A percentile compares a stretch with the other conserved stretches of the same genome.
Conservation (phyloP, 1,140 invertebrate genomes). For the Himalopsyche phryganea region DNA sequence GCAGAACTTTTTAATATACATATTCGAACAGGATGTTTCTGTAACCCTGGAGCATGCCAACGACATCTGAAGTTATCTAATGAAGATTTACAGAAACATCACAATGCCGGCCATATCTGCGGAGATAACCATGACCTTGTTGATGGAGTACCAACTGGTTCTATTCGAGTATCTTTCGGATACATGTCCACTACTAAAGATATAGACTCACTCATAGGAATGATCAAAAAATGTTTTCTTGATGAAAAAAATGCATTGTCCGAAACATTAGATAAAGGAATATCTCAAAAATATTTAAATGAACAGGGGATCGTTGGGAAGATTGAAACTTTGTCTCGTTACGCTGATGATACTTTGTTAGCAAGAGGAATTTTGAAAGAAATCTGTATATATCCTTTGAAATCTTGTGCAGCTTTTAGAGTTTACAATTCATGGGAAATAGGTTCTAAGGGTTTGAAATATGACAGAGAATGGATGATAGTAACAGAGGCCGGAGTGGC, state of each 20-base stretch:
- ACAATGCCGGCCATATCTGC: conserved; percentile 85
- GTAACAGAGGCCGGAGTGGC: conserved; percentile 72
- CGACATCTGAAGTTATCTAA: conserved; percentile 68
- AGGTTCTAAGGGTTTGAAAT: conserved; percentile 71
- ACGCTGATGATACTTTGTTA: conserved; percentile 17
- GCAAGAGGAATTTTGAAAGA: conserved; percentile 45
- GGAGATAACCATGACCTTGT: conserved; percentile 87
- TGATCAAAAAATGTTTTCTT: conserved; percentile 72
- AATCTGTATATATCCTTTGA: conserved; percentile 89
- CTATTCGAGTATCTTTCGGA: conserved; percentile 90
- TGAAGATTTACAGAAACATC: conserved; percentile 71
- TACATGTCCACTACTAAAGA: conserved; percentile 79
- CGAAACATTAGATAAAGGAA: conserved; percentile 1
- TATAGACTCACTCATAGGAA: conserved; percentile 66
- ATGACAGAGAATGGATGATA: conserved; percentile 92
- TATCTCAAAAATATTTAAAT: no score
- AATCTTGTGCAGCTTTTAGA: conserved; percentile 83
- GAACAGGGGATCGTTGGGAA: no score
- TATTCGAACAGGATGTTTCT: conserved; percentile 91
- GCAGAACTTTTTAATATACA: conserved; percentile 83
- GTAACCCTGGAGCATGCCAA: conserved; percentile 94
- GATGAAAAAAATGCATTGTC: conserved; percentile 34
- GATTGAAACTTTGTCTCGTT: no score
- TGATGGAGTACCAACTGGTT: conserved; percentile 87
- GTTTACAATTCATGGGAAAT: conserved; percentile 67